Base-by-base conservation (phyloP, 1,140 invertebrate species). In the Oryzaephilus surinamensis region DNA sequence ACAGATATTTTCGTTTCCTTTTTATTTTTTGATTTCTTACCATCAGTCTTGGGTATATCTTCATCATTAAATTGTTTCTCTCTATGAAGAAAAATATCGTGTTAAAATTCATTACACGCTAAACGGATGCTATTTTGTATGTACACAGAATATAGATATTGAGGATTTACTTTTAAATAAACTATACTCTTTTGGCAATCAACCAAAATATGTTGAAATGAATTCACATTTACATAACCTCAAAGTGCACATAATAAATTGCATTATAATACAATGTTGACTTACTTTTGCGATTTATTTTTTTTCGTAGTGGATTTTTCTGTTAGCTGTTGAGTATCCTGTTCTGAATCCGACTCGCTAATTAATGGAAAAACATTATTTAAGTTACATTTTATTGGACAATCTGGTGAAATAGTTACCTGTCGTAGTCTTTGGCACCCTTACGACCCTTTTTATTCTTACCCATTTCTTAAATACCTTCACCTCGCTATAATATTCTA, bases 381-480 rank as follows among this genome's bases (percentile, higher is more conserved):
- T 17, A 37, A 45, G 34, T 34, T 3, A 27, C 3, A 36, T 39
- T 12, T 12, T 32, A n/a, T 30, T 11, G 21, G 11, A 27, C 26
- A 32, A 37, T 33, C 10, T 33, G 10, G 14, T 13, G 12, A 30
- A 28, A 6, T 48, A 66, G 68, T 70, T 64, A 78, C 76, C 73
- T 68, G 45, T 79, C 74, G 26, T 77, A 73, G 29, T 71, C 71
- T 47, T 71, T 71, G 49, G 64, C 70, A 51, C 68, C 66, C 60
- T 77, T 77, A 56, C 75, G 76, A 44, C 70, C 71, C 58, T 78
- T 79, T 67, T 79, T 80, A 44, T 74, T 67, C 63, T 79, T 80
- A 46, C 73, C 76, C 77, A 80, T 80, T 62, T 64, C 58, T 57
- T n/a, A n/a, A n/a, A n/a, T n/a, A n/a, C n/a, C n/a, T n/a, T n/a